Percentiles rank a stretch among this genome's conserved stretches.
Conservation (phyloP, 2,888 invertebrate genomes). For the Catonia carolina region DNA sequence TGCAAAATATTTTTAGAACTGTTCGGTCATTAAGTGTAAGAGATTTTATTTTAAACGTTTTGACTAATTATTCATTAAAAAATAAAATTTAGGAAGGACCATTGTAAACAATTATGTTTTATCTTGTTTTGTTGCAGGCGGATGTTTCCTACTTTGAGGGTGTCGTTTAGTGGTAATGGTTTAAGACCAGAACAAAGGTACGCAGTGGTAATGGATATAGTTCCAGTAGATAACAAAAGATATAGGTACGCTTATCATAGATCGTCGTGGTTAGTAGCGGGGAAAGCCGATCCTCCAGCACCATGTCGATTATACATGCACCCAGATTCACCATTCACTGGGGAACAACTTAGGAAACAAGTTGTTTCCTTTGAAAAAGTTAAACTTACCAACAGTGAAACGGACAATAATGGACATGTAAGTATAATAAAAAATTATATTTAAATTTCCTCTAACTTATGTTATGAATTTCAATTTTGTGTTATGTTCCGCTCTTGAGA, state of each 20-base stretch:
- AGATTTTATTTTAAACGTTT: too few species aligned
- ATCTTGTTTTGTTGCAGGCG: constrained; percentile 50
- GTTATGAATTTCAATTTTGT: constrained; percentile 1
- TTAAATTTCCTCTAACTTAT: too few species aligned
- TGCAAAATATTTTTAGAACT: too few species aligned
- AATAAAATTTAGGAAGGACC: too few species aligned
- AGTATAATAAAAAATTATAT: constrained; percentile 37
- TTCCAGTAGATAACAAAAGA: constrained; percentile 67
- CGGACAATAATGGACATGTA: constrained; percentile 70
- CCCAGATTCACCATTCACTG: constrained; percentile 74
- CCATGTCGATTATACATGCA: constrained; percentile 67
- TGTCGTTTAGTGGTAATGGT: constrained; percentile 63
- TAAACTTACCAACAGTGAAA: constrained; percentile 76
- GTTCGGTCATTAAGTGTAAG: too few species aligned
- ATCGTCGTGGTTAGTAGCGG: constrained; percentile 75
- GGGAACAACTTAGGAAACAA: constrained; percentile 68
- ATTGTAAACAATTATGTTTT: constrained; percentile 8
- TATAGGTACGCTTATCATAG: constrained; percentile 77
- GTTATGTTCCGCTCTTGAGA: too few species aligned
- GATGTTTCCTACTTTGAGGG: constrained; percentile 75
- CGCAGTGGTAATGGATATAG: constrained; percentile 70
- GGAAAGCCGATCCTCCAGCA: constrained; percentile 71
- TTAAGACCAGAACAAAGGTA: constrained; percentile 59
- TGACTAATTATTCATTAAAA: too few species aligned
- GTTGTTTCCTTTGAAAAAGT: constrained; percentile 78